These are phyloP conservation scores for honey bee (Apis mellifera) DNA, from an alignment of 1,140 invertebrate genomes.

Conservation along the genomic window Amel_HAv3.1 CM009943.2:9575001-9575500, in stretches of 20 bases:
- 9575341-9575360: background rate
- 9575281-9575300: background rate
- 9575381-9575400: background rate
- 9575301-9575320: background rate
- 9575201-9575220: slow-evolving; percentile 16
- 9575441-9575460: too few relatives aligned
- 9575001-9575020: too few relatives aligned
- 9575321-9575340: rapidly evolving
- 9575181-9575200: background rate
- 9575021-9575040: too few relatives aligned
- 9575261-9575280: background rate
- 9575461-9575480: too few relatives aligned
- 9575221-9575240: background rate
- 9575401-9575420: background rate
- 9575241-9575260: background rate
- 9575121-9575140: background rate
- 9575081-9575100: background rate
- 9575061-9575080: too few relatives aligned
- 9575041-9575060: too few relatives aligned
- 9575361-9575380: rapidly evolving
- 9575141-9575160: background rate
- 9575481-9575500: background rate
- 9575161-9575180: background rate
- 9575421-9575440: too few relatives aligned
- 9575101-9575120: background rate